These are phyloP conservation scores for Gastrophysa polygoni DNA, from an alignment of 2,888 invertebrate genomes.

Conservation along the genomic window DNA sequence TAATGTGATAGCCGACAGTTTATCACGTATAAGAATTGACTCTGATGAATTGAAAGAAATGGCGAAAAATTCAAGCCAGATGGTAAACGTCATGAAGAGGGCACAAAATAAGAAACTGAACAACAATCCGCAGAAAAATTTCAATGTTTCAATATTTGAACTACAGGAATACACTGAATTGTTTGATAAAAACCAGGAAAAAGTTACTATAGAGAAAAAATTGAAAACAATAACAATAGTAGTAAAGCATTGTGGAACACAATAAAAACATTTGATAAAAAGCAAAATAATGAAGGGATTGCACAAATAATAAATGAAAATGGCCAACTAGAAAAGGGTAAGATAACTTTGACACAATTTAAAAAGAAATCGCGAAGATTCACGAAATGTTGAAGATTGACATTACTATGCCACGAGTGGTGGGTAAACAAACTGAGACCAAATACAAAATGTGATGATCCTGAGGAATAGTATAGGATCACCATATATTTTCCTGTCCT, in stretches of 20 bases:
- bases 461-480: constrained; percentile 9
- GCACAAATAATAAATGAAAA: neutral
- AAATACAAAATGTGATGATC: neutral
- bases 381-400: constrained; percentile 11
- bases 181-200: constrained; percentile 6
- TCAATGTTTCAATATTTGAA: constrained; percentile 8
- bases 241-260: neutral
- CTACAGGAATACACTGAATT: neutral
- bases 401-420: constrained; percentile 8
- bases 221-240: too few species aligned
- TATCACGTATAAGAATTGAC: too few species aligned
- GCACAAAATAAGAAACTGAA: neutral
- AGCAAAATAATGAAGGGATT: neutral
- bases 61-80: too few species aligned
- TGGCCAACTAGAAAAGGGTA: constrained; percentile 6
- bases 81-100: neutral
- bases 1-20: too few species aligned
- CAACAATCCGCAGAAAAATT: neutral
- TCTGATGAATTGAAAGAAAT: too few species aligned
- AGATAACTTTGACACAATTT: constrained; percentile 8
- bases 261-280: constrained; percentile 1
- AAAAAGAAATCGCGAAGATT: constrained; percentile 5
- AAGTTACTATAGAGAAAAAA: constrained; percentile 8
- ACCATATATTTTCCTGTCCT: neutral
- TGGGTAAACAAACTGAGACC: constrained; percentile 5